Evolutionary conservation across 2,888 invertebrate species (phyloP), one percentile per base, ranked within the genome.

Genomic region (Saturnia pavonia): DNA sequence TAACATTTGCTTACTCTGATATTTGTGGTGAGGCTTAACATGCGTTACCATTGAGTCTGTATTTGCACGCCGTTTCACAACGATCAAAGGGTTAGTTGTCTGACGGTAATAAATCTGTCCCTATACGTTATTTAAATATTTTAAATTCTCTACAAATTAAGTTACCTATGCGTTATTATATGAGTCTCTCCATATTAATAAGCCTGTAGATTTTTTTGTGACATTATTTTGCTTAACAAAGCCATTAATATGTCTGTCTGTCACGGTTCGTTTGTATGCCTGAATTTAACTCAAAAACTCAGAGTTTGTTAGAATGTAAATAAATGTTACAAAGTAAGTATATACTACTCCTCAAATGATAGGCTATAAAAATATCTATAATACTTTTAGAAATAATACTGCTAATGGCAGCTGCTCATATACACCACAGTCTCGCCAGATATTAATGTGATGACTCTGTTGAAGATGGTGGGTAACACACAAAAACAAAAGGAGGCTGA

Each of bases 1-100:
- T 86, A 88, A 84, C 84, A 88, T 87, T 86, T 89, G 91, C 88
- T 87, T 86, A 86, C 89, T 88, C 84, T 83, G 86, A 89, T 92
- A 90, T 92, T 91, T 91, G 91, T 87, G 83, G 78, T 79, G 76
- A 77, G 82, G 91, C 90, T 89, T 87, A 89, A 81, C 85, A 77
- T 83, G 84, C 85, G 82, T 81, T 80, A 76, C 76, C 74, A 75
- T 77, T 71, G 72, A 65, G 74, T 73, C 82, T 80, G 82, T 87
- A 85, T 91, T 90, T 88, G 88, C 86, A 82, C 72, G 74, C 76
- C 73, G 80, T 75, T 78, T 78, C 75, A 70, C 63, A 68, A 43
- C 68, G 80, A 84, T 84, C 88, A 87, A 88, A 88, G 88, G 89
- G 85, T 86, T 87, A 85, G 84, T 84, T 84, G 83, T 83, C 42